These are phyloP conservation scores for Misgurnus mizolepis DNA, from an alignment of 2,113 vertebrate genomes.

Conservation along the genomic window DNA sequence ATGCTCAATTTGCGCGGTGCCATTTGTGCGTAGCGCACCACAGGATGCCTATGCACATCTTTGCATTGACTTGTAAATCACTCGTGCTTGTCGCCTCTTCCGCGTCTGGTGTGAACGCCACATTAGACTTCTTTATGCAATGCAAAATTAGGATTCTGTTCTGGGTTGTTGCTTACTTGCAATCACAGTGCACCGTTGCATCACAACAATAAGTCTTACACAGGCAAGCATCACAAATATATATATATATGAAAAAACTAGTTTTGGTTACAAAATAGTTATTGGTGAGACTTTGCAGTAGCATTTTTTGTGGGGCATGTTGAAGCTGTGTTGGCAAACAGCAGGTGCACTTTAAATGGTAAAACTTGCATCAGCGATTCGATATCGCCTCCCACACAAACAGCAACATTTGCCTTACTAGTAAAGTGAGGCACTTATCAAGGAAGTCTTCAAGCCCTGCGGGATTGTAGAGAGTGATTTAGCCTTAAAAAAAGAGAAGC, in stretches of 20 bases:
- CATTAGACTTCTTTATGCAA: no score
- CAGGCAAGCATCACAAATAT: not conserved
- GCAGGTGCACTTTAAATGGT: not conserved
- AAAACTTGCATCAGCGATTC: not conserved
- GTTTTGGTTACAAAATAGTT: not conserved
- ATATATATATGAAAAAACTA: not conserved
- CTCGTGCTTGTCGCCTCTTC: no score
- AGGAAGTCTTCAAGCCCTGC: slow-evolving; percentile 15
- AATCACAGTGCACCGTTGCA: not conserved
- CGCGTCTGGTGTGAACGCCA: no score
- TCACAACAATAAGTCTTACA: not conserved
- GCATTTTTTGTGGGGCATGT: not conserved
- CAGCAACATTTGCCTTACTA: slow-evolving; percentile 26
- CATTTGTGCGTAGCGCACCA: no score
- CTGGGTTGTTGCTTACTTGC: no score
- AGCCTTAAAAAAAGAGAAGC: slow-evolving; percentile 7
- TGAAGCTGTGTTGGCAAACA: not conserved
- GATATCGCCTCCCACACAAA: slow-evolving; percentile 26
- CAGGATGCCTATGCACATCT: no score
- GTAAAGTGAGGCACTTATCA: slow-evolving; percentile 3
- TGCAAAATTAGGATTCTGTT: no score
- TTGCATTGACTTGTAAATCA: no score
- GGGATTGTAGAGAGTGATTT: slow-evolving; percentile 24
- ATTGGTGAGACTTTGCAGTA: not conserved
- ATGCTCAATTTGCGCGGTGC: no score